Percentiles rank a stretch among this genome's conserved stretches.
phyloP scores from a whole-genome alignment of 2,888 invertebrate genomes.

The Acleris holmiana region DNA sequence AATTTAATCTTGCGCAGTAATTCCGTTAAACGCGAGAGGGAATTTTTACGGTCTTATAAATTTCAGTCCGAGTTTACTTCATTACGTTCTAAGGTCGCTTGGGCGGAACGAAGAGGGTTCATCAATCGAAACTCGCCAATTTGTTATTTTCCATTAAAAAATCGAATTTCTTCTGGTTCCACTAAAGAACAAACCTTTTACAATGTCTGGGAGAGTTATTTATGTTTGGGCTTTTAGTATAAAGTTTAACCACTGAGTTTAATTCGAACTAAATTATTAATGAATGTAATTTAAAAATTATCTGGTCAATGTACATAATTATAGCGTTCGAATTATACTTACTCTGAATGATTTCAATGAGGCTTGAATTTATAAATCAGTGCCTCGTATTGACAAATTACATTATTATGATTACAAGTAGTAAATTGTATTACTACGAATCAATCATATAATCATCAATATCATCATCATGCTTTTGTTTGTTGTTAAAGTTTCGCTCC shows the following conservation, averaged over 20 bases:
- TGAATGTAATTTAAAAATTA: too few relatives aligned
- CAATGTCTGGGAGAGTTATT: background rate
- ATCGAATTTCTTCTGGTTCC: background rate
- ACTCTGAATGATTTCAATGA: too few relatives aligned
- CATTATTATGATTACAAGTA: too few relatives aligned
- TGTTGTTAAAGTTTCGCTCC: too few relatives aligned
- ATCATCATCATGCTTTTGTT: too few relatives aligned
- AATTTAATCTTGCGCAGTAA: constrained; percentile 65
- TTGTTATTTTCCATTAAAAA: constrained; percentile 28
- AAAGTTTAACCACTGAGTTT: background rate
- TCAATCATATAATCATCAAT: too few relatives aligned
- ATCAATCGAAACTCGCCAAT: constrained; percentile 33
- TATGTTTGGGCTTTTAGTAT: background rate
- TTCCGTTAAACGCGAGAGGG: constrained; percentile 56
- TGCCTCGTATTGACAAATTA: too few relatives aligned
- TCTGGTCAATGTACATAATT: too few relatives aligned
- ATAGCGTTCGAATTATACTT: too few relatives aligned
- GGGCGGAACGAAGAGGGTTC: constrained; percentile 29
- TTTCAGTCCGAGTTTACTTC: constrained; percentile 46
- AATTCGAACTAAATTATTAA: too few relatives aligned
- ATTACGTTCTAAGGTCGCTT: constrained; percentile 43
- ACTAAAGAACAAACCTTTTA: constrained; percentile 1
- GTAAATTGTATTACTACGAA: too few relatives aligned
- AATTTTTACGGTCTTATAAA: constrained; percentile 49
- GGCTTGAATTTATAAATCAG: too few relatives aligned